phyloP scores from a whole-genome alignment of 2,113 vertebrate genomes.

The Halichoerus grypus region DNA sequence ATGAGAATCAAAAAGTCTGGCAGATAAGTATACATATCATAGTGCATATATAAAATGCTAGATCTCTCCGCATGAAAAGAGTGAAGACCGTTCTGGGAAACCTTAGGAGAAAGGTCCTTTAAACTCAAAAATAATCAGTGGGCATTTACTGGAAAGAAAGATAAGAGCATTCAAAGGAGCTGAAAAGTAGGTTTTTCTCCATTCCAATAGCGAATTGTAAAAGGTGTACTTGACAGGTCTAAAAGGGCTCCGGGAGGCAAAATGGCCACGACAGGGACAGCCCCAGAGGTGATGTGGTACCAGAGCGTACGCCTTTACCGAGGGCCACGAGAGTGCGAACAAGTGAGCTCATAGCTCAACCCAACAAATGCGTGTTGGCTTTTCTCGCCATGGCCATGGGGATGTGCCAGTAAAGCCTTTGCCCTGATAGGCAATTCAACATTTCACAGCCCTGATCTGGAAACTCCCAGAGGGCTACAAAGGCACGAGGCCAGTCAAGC shows the following conservation, averaged over 20 bases:
- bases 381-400: not conserved
- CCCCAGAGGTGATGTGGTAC: not conserved
- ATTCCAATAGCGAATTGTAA: not conserved
- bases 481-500: not conserved
- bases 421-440: not conserved
- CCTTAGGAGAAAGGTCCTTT: not conserved
- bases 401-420: not conserved
- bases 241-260: not conserved
- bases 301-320: not conserved
- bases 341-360: no score
- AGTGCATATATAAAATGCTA: not conserved
- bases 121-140: conserved; percentile 10
- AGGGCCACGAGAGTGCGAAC: accelerated
- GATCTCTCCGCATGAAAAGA: not conserved
- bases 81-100: not conserved
- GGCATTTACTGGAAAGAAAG: not conserved
- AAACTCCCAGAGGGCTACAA: not conserved
- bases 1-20: not conserved
- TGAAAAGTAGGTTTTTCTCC: not conserved
- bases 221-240: not conserved
- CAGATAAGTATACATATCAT: not conserved
- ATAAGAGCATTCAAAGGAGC: not conserved
- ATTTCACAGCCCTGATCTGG: not conserved
- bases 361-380: not conserved
- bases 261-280: not conserved